Evolutionary conservation across 2,888 invertebrate species (phyloP).

Genomic region (Eugnorisma glareosa): DNA sequence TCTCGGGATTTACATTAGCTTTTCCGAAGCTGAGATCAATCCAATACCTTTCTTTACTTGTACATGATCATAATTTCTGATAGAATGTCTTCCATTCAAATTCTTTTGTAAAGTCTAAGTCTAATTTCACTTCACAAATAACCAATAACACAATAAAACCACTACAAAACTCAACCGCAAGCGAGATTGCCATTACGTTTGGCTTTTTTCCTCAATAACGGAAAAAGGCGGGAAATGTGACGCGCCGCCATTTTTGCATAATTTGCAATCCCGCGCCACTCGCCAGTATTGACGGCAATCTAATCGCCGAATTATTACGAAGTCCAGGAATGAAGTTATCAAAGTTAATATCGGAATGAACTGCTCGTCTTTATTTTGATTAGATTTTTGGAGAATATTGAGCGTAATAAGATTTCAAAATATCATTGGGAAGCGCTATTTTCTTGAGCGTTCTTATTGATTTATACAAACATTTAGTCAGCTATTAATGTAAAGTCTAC

Average conservation of each 20-base stretch:
- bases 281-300: slow-evolving; percentile 54
- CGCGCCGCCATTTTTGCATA: slow-evolving; percentile 62
- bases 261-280: slow-evolving; percentile 57
- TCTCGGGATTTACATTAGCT: not conserved
- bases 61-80: not conserved
- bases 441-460: not conserved
- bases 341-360: slow-evolving; percentile 41
- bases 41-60: not conserved
- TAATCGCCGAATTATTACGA: slow-evolving; percentile 57
- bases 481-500: not conserved
- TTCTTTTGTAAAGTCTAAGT: not conserved
- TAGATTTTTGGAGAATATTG: slow-evolving; percentile 13
- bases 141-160: not conserved
- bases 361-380: slow-evolving; percentile 17
- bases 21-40: not conserved
- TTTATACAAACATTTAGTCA: not conserved
- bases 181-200: slow-evolving; percentile 35
- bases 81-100: not conserved
- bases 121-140: not conserved
- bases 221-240: slow-evolving; percentile 49
- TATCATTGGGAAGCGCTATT: not conserved
- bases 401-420: slow-evolving; percentile 9
- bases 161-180: not conserved
- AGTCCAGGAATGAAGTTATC: slow-evolving; percentile 46
- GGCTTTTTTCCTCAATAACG: slow-evolving; percentile 47